phyloP scores from a whole-genome alignment of 92 coral and sea anemone species.

The Metridium senile region DNA sequence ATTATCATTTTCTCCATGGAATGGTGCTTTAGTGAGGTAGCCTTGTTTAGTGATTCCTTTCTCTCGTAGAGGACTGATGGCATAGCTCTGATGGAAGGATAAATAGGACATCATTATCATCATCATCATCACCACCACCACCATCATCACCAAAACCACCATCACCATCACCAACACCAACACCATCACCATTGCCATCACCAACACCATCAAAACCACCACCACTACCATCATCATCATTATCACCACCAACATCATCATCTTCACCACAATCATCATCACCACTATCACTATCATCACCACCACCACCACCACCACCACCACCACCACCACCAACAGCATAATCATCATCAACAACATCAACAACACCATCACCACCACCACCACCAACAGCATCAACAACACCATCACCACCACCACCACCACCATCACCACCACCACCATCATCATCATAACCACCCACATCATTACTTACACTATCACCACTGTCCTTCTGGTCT shows the following conservation, averaged over 20 bases:
- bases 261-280: no score
- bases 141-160: not conserved
- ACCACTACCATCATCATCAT: no score
- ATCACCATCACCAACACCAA: conserved; percentile 1
- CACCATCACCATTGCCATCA: not conserved
- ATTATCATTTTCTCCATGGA: conserved; percentile 79
- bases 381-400: no score
- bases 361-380: not conserved
- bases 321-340: no score
- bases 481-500: conserved; percentile 68
- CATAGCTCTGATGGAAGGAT: conserved; percentile 48
- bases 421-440: not conserved
- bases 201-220: no score
- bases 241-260: no score
- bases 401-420: not conserved
- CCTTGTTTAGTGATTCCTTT: conserved; percentile 92
- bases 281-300: no score
- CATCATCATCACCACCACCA: not conserved
- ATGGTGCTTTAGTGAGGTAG: conserved; percentile 95
- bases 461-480: conserved; percentile 43
- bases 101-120: not conserved
- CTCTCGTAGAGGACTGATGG: conserved; percentile 85
- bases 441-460: not conserved
- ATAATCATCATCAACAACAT: no score
- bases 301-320: no score